Conservation (phyloP, 2,113 vertebrate species). For the Erythrocebus patas region DNA sequence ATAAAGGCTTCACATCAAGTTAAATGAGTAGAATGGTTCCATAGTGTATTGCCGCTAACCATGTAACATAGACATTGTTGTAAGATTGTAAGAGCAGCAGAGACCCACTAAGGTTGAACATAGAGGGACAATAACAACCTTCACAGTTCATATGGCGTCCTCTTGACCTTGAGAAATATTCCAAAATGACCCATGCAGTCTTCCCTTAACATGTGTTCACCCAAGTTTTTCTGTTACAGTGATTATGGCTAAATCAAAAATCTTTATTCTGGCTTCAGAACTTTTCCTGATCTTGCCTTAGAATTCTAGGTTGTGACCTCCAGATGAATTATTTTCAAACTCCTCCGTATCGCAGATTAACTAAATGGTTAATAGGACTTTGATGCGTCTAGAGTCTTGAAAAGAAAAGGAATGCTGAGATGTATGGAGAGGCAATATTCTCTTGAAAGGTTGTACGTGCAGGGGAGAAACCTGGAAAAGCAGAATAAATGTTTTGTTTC, state of each 20-base stretch:
- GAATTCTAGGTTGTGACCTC: not conserved
- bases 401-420: not conserved
- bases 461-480: not conserved
- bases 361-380: not conserved
- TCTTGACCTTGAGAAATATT: not conserved
- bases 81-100: not conserved
- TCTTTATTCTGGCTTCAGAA: not conserved
- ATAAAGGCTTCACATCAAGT: not conserved
- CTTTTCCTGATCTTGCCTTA: not conserved
- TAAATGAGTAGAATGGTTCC: not conserved
- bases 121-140: not conserved
- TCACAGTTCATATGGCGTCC: not conserved
- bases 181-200: fast-evolving
- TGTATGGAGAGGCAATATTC: not conserved
- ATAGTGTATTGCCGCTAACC: not conserved
- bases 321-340: not conserved
- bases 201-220: not conserved
- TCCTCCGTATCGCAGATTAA: not conserved
- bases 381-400: not conserved
- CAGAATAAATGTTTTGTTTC: not conserved
- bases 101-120: not conserved
- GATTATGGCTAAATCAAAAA: not conserved
- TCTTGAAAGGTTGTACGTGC: not conserved
- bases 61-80: not conserved
- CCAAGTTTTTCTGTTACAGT: not conserved